These are phyloP conservation scores for Sinocyclocheilus anophthalmus DNA, from an alignment of 2,113 vertebrate genomes.

Conservation along the genomic window DNA sequence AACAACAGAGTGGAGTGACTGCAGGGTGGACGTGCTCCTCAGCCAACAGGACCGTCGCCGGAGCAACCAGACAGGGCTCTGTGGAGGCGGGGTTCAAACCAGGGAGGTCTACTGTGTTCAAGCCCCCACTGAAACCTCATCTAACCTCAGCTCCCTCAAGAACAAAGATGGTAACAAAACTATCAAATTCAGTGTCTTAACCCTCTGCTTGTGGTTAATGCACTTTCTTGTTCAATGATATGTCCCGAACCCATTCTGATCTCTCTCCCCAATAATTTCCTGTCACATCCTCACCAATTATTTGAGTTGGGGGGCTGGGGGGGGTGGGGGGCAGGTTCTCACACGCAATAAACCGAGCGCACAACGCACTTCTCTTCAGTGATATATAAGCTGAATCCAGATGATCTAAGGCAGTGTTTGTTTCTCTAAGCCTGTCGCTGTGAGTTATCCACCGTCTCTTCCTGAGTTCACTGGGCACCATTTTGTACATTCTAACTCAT, in stretches of 20 bases:
- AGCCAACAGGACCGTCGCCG: slow-evolving; percentile 94
- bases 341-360: not conserved
- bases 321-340: too few species aligned
- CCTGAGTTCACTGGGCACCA: too few species aligned
- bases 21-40: slow-evolving; percentile 88
- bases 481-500: too few species aligned
- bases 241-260: not conserved
- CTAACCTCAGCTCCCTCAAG: slow-evolving; percentile 77
- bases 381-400: not conserved
- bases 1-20: slow-evolving; percentile 92
- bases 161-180: slow-evolving; percentile 85
- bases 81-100: slow-evolving; percentile 90
- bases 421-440: too few species aligned
- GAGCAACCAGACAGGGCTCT: slow-evolving; percentile 90
- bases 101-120: slow-evolving; percentile 91
- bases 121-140: slow-evolving; percentile 73
- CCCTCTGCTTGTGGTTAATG: not conserved
- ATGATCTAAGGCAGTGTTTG: too few species aligned
- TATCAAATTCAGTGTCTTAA: not conserved
- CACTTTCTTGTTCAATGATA: not conserved
- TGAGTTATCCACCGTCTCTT: too few species aligned
- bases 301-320: too few species aligned
- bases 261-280: not conserved
- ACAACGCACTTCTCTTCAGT: not conserved
- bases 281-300: not conserved